Percentiles rank a stretch among this genome's conserved stretches.
phyloP scores from a whole-genome alignment of 2,113 vertebrate genomes.

The Xiphophorus hellerii region DNA sequence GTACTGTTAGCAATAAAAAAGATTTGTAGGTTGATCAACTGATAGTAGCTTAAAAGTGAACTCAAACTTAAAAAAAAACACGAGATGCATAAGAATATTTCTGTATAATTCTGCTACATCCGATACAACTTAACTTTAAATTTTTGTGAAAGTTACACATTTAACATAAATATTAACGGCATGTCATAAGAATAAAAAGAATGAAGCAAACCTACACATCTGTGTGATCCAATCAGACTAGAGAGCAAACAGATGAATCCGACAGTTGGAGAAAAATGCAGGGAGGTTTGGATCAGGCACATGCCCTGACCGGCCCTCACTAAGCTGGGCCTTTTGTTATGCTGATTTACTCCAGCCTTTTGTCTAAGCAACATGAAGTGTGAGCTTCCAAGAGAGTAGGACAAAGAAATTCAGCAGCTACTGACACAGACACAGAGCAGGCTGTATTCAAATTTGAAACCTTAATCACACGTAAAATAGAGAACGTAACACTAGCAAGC shows the following conservation, averaged over 20 bases:
- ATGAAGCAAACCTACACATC: slow-evolving; percentile 11
- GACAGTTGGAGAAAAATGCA: slow-evolving; percentile 37
- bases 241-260: slow-evolving; percentile 35
- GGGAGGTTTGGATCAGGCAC: slow-evolving; percentile 65
- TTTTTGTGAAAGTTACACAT: background rate
- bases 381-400: slow-evolving; percentile 12
- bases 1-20: background rate
- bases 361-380: slow-evolving; percentile 58
- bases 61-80: background rate
- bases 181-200: background rate
- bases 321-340: slow-evolving; percentile 84
- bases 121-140: background rate
- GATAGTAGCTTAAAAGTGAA: background rate
- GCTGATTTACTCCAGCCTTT: slow-evolving; percentile 79
- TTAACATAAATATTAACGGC: background rate
- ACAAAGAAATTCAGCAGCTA: slow-evolving; percentile 15
- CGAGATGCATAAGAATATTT: too few relatives aligned
- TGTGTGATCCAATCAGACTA: slow-evolving; percentile 27
- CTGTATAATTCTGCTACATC: too few relatives aligned
- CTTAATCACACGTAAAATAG: background rate
- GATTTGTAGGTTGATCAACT: background rate
- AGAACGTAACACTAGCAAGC: too few relatives aligned
- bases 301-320: slow-evolving; percentile 67
- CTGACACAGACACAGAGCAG: background rate
- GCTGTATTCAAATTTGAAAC: background rate